Base-by-base conservation (phyloP, 92 coral and sea anemone species). In the Palythoa grandiflora region DNA sequence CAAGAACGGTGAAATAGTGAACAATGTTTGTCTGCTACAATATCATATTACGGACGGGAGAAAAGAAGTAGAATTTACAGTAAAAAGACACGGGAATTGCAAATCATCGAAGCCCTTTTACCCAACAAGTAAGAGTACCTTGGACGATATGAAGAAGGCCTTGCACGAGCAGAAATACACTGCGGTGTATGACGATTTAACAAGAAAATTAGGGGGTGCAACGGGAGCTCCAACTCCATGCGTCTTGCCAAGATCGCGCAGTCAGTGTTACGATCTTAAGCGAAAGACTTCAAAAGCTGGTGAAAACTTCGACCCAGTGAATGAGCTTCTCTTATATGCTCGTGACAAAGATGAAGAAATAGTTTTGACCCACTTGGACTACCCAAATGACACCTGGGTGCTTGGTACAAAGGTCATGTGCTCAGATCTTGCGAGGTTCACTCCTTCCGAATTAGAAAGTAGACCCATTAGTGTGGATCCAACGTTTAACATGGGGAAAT, bases 341-440 rank as follows among this genome's bases (percentile, higher is more conserved):
- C 14, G 87, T 0, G 83, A 90, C 89, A 88, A 88, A 70, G 90
- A 84, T 10, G 85, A 71, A 12, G 75, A 73, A 68, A 68, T 68
- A 19, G 37, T 68, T 68, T 5, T 68, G 38, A 3, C 8, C 38
- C 36, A n/a, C 38, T 19, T 68, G 39, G 38, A 68, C 38, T 79
- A 55, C 83, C 59, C 70, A 68, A 79, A 79, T 79, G 70, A 68
- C 84, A 79, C 70, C 47, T 61, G 84, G 70, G 65, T 79, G 57
- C 83, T 78, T 57, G 66, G 65, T 28, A 78, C 90, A 52, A 84
- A 87, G 77, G 91, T 90, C 2, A 90, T 90, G 93, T 87, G 93
- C 71, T 39, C 40, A 60, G 93, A 87, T 78, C 90, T 90, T 51
- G 87, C 80, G 38, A 65, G 90, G 79, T 90, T 83, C 85, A 87